Percentiles rank a stretch among this genome's conserved stretches.
Evolutionary conservation across 2,888 invertebrate genomes (phyloP).

Genomic region (Nasonovia ribisnigri): DNA sequence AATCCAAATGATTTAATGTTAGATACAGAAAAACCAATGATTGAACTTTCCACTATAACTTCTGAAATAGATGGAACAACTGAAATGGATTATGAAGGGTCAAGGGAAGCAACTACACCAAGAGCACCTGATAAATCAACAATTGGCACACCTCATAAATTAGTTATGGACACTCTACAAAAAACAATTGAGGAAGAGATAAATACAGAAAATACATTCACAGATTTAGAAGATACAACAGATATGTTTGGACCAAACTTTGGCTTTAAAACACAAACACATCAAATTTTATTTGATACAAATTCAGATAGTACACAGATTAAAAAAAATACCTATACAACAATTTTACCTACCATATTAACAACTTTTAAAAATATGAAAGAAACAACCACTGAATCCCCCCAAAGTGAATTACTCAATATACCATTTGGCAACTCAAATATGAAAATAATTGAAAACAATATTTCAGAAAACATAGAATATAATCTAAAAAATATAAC

Average conservation of each 20-base stretch:
- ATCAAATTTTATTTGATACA: neutral
- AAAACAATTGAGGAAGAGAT: slow-evolving; percentile 6
- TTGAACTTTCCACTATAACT: slow-evolving; percentile 38
- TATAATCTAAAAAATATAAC: neutral
- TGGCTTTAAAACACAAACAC: slow-evolving; percentile 27
- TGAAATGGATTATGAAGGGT: slow-evolving; percentile 42
- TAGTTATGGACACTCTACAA: slow-evolving; percentile 33
- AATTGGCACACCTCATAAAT: slow-evolving; percentile 36
- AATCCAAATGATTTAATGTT: slow-evolving; percentile 47
- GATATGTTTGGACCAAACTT: slow-evolving; percentile 58
- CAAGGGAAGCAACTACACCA: slow-evolving; percentile 51
- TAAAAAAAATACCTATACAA: neutral
- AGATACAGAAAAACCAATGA: neutral
- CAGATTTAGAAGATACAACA: slow-evolving; percentile 57
- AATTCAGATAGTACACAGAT: neutral
- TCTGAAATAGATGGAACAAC: slow-evolving; percentile 34
- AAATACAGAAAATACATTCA: slow-evolving; percentile 58
- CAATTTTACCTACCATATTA: neutral
- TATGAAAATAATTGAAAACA: neutral
- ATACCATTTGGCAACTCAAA: neutral
- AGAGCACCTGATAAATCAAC: slow-evolving; percentile 28
- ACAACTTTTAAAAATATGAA: neutral
- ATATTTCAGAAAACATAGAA: slow-evolving; percentile 14
- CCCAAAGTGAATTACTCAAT: neutral
- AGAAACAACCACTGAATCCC: slow-evolving; percentile 4